Evolutionary conservation across 2,888 invertebrate genomes (phyloP), one percentile per base, ranked within the genome.

Genomic region (Ligdia adustata): DNA sequence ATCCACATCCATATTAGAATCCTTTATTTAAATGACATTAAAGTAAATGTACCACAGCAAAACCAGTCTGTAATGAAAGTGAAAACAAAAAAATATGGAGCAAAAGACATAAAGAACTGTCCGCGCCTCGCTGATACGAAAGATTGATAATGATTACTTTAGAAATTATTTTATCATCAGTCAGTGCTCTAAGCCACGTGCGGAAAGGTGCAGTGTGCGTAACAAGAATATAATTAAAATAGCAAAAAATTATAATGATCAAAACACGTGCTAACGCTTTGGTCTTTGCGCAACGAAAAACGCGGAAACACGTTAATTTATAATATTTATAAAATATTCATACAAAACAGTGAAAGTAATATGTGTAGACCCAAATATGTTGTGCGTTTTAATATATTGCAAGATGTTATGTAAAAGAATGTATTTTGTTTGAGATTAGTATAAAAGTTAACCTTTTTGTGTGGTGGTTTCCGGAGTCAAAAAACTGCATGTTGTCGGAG

Each of bases 331-430:
- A 16, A 61, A 46, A 39, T 52, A 51, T 52, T 52, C 42, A 7
- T 33, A 47, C 12, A 42, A 49, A 48, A 39, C 40, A 40, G 65
- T 58, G 62, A 65, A 63, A 62, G 62, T 56, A 57, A 58, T 58
- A 48, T 45, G 57, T 55, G 57, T 55, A 55, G 50, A 55, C 32
- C 43, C 40, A 41, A 44, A 54, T n/a, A n/a, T 41, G 26, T 28
- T 35, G 31, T 52, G 42, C 22, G 37, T 20, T 35, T 15, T 27
- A 16, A 33, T 31, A 6, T 22, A 22, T n/a, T 18, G 20, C 5
- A 43, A 47, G 29, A 27, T 38, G 37, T 60, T 54, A 47, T 37
- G 44, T 55, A 50, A 55, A 31, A 15, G 4, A 13, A 31, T 38
- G 34, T 29, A 26, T 39, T 45, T 44, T 32, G 24, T 38, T 24